Percentiles rank a stretch among this genome's conserved stretches.
These are phyloP conservation scores for Speoplatyrhinus poulsoni DNA, from an alignment of 2,113 vertebrate species.

Conservation along the genomic window DNA sequence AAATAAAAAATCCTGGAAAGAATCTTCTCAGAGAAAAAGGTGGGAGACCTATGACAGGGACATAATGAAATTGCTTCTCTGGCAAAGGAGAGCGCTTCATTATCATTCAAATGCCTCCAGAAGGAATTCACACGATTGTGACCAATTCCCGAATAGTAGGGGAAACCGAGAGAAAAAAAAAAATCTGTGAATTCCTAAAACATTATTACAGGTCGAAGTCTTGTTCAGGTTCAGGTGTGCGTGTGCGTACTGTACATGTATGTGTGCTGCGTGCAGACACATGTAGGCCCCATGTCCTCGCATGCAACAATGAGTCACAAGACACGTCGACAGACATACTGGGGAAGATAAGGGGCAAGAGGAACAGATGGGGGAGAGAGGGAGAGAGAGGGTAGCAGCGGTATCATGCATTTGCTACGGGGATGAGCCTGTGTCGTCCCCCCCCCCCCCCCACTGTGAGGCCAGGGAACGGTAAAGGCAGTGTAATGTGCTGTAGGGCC, in stretches of 20 bases:
- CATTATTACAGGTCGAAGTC: slow-evolving; percentile 11
- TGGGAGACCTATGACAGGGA: slow-evolving; percentile 15
- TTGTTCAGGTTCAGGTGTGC: background rate
- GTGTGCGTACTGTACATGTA: slow-evolving; percentile 2
- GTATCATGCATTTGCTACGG: slow-evolving; percentile 67
- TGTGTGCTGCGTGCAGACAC: slow-evolving; percentile 32
- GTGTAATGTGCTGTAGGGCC: slow-evolving; percentile 54
- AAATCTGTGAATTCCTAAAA: slow-evolving; percentile 34
- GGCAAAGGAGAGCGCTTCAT: slow-evolving; percentile 3
- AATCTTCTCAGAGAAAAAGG: slow-evolving; percentile 29
- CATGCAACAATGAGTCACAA: slow-evolving; percentile 46
- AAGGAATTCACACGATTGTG: slow-evolving; percentile 24
- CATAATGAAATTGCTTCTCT: slow-evolving; percentile 1
- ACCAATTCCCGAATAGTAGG: slow-evolving; percentile 20
- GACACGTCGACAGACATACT: slow-evolving; percentile 15
- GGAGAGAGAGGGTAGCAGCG: slow-evolving; percentile 55
- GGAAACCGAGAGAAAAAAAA: slow-evolving; percentile 16
- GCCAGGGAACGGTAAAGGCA: slow-evolving; percentile 40
- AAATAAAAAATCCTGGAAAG: background rate
- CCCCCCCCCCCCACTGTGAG: slow-evolving; percentile 33
- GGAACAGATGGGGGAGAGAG: slow-evolving; percentile 14
- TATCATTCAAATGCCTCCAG: slow-evolving; percentile 29
- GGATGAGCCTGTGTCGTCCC: slow-evolving; percentile 58
- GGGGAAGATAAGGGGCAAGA: slow-evolving; percentile 11
- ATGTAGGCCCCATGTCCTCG: slow-evolving; percentile 5